Conservation (phyloP, 2,888 invertebrate species). For the Andrena minutula region DNA sequence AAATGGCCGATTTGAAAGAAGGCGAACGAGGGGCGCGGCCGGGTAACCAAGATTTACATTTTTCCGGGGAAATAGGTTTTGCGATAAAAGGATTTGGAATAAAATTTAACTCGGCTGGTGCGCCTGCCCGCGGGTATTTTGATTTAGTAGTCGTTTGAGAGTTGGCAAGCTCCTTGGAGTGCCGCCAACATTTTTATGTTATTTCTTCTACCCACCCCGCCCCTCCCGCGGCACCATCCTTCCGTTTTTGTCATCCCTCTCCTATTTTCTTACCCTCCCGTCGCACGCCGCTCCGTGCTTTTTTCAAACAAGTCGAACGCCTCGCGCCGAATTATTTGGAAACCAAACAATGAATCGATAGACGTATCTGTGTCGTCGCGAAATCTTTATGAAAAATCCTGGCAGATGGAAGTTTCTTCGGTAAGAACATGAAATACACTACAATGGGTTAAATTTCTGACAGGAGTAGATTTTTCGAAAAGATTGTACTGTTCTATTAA, state of each 20-base stretch:
- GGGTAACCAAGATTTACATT: constrained; percentile 80
- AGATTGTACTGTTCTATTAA: neutral
- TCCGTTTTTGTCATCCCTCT: constrained; percentile 39
- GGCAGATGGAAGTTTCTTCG: neutral
- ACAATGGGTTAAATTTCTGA: too few species aligned
- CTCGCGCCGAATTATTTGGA: constrained; percentile 30
- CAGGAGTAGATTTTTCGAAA: neutral
- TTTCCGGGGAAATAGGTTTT: constrained; percentile 80
- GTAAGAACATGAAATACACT: neutral
- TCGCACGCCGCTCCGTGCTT: neutral
- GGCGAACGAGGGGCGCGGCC: constrained; percentile 51
- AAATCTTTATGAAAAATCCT: constrained; percentile 5
- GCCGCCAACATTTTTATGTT: constrained; percentile 82
- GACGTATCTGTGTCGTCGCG: neutral
- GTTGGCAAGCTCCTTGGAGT: constrained; percentile 83
- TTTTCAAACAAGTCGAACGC: constrained; percentile 27
- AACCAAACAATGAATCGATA: constrained; percentile 9
- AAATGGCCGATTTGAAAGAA: constrained; percentile 64
- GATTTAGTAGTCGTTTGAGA: constrained; percentile 83
- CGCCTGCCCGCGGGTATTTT: constrained; percentile 76
- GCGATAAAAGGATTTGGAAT: constrained; percentile 83
- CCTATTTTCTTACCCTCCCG: neutral
- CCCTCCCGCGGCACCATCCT: constrained; percentile 26
- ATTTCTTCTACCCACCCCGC: constrained; percentile 70
- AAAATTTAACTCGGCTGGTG: constrained; percentile 78